Evolutionary conservation across 2,888 invertebrate species (phyloP), one percentile per base, ranked within the genome.

Genomic region (Sturmia bella): DNA sequence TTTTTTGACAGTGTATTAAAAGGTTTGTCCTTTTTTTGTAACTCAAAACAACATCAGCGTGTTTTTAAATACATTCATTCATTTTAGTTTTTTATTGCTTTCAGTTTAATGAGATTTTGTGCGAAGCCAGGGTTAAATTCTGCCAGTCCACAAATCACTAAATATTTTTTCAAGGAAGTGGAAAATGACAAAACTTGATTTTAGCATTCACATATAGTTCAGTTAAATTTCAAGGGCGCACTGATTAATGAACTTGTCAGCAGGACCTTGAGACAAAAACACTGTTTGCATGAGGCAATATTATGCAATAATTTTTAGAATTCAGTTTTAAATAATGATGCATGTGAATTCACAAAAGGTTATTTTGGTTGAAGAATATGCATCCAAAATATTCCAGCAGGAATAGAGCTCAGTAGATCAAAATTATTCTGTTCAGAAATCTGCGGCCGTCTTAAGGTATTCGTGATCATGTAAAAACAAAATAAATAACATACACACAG

Each of bases 1-100:
- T 19, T 56, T 64, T 64, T 57, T 74, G 11, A 1, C 73, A 56
- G 64, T 66, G 74, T 74, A 74, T n/a, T 66, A 45, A 64, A 74
- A 54, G 54, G 56, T 56, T 32, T 61, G 7, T 5, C n/a, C n/a
- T 21, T 24, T 21, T 24, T 24, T 17, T 15, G 5, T 0, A 27
- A 12, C 4, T 45, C 15, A 21, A 63, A 3, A 54, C 21, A 19
- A 21, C 45, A 27, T 61, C 61, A 24, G 4, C 11, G 1, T n/a
- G 17, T 27, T 27, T 68, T 43, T 3, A 32, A 32, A 32, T 9
- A 32, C 12, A 39, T 43, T 17, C 17, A 12, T 21, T 70, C 19
- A 6, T 17, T 45, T 72, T 50, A 52, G 13, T 37, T 64, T 56
- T 54, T 17, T n/a, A 15, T 17, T 41, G 48, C 17, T 17, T 0